Conservation (phyloP, 2,888 invertebrate species). For the Cremastinae sp. region DNA sequence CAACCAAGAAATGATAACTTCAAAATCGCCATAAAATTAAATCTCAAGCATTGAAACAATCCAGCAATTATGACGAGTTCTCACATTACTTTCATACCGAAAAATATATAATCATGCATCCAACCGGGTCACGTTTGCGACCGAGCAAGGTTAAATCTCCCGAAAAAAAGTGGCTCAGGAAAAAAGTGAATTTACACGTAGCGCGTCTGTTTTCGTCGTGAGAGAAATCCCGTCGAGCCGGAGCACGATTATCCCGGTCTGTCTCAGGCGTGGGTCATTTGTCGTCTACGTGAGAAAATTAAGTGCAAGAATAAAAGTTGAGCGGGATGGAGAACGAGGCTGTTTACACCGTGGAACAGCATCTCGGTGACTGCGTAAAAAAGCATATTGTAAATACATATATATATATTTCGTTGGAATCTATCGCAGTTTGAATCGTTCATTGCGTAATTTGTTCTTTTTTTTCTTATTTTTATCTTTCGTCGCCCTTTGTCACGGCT, state of each 20-base stretch:
- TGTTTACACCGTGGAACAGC: slow-evolving; percentile 33
- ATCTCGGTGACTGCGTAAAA: slow-evolving; percentile 25
- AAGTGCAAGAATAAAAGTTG: slow-evolving; percentile 35
- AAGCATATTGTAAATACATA: too few relatives aligned
- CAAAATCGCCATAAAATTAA: too few relatives aligned
- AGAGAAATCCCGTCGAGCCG: slow-evolving; percentile 45
- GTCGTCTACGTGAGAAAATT: slow-evolving; percentile 48
- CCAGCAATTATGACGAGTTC: too few relatives aligned
- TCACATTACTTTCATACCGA: too few relatives aligned
- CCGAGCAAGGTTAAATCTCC: slow-evolving; percentile 12
- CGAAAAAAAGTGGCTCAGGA: slow-evolving; percentile 4
- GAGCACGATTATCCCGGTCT: slow-evolving; percentile 32
- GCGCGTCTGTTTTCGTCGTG: not conserved
- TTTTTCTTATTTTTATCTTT: too few relatives aligned
- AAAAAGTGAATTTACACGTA: slow-evolving; percentile 10
- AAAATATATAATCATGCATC: too few relatives aligned
- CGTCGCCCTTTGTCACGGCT: too few relatives aligned
- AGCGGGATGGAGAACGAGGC: slow-evolving; percentile 14
- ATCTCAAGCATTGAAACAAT: too few relatives aligned
- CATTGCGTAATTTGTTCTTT: not conserved
- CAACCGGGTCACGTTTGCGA: slow-evolving; percentile 31
- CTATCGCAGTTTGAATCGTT: not conserved
- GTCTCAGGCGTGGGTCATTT: slow-evolving; percentile 32
- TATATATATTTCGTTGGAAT: slow-evolving; percentile 4
- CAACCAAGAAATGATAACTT: too few relatives aligned